Evolutionary conservation across 2,113 vertebrate species (phyloP), one percentile per base, ranked within the genome.

Genomic region (Ophthalmolycus amberensis): DNA sequence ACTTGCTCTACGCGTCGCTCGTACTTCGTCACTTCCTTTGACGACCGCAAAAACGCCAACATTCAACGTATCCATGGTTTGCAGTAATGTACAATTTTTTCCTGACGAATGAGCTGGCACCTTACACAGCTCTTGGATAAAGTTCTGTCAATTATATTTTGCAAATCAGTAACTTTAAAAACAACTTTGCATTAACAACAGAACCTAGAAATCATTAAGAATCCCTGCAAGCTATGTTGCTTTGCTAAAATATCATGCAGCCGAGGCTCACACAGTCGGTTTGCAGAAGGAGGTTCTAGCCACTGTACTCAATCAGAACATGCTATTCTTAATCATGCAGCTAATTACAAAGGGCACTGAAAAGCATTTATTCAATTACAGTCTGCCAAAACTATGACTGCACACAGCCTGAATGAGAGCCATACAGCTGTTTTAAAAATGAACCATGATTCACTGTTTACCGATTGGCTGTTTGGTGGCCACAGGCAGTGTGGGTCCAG

Each of bases 381-480:
- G 42, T 78, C 70, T 15, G 52, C 54, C 74, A 79, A 71, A 48
- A 58, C 65, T 82, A 34, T 85, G 20, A 83, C 72, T 88, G 68
- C 34, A 78, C 46, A 63, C 58, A 82, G 84, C 72, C 29, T 29
- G 9, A 82, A 50, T 48, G 32, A 83, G 72, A 89, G 86, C 77
- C 64, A 71, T 60, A 3, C 83, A 85, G 80, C 66, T 68, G 75
- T 82, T 83, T 75, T 12, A 66, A 34, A 77, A 78, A 78, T 79
- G 40, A 86, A 80, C 67, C 34, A 68, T 71, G 44, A 77, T 80
- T 90, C 40, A 71, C 73, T 82, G 83, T 91, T 94, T 94, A 94
- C 94, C 93, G 69, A 91, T 88, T 85, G 88, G 84, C 85, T 81
- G 86, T 86, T 91, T 91, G 86, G 70, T 89, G 89, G 82, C 68